Base-by-base conservation (phyloP, 2,888 invertebrate genomes). In the Pyrgus malvae region DNA sequence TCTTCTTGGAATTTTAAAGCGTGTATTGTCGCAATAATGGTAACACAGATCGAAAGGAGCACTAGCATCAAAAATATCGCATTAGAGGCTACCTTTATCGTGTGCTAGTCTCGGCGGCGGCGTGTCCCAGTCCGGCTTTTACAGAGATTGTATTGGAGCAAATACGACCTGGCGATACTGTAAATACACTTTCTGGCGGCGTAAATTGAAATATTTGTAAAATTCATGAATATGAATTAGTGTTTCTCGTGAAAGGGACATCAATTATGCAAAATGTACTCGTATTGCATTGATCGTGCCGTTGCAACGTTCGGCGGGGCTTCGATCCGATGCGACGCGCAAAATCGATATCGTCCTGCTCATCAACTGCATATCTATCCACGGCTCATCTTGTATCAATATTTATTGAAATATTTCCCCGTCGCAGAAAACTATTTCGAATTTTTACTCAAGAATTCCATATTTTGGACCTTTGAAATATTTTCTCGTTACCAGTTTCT, bases 181-280 rank as follows among this genome's bases (percentile, higher is more conserved):
- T 84, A 85, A 86, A 89, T 80, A 87, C 74, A 80, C 75, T 80
- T 79, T 60, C 80, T 76, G 70, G 74, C 71, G 74, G 76, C 72
- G 73, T 80, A 82, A 87, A 87, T 88, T 87, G 85, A 86, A 87
- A 85, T 83, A 80, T 74, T 80, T 83, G 78, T 79, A 74, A 86
- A 87, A 81, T 83, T 86, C 87, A 89, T 89, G 87, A 88, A 89
- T 89, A 88, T 88, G 82, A 88, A 88, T 84, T 87, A 81, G 79
- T 80, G 76, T 79, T 79, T 76, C 74, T 74, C 73, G 78, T 83
- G 84, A 87, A 88, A 85, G 83, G 80, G 78, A 74, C 78, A 86
- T 90, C 86, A 88, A 84, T 88, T 89, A 89, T 87, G 88, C 82
- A 89, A 84, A 87, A 86, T 85, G 74, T 76, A 73, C 72, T 72